Percentiles rank a stretch among this genome's conserved stretches.
These are phyloP conservation scores for Xanthia icteritia DNA, from an alignment of 2,888 invertebrate species.

Conservation along the genomic window DNA sequence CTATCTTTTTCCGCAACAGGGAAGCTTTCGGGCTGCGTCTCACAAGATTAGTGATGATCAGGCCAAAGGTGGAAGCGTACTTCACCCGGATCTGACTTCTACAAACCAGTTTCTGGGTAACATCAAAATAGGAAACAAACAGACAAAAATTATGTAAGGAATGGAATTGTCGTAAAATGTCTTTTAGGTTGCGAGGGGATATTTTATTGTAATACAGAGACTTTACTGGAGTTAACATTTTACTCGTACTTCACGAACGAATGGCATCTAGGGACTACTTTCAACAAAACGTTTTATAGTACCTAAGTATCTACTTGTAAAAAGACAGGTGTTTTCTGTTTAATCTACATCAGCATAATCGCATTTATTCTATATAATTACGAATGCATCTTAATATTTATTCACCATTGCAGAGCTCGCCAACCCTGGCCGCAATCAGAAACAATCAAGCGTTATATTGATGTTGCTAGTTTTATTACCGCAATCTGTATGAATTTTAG, in stretches of 20 bases:
- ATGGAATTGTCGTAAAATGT: not conserved
- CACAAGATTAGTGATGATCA: too few relatives aligned
- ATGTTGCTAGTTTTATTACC: constrained; percentile 79
- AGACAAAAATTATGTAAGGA: not conserved
- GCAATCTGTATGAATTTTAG: constrained; percentile 80
- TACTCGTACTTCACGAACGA: constrained; percentile 26
- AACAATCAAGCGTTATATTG: constrained; percentile 81
- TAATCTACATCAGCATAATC: constrained; percentile 31
- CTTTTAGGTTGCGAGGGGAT: not conserved
- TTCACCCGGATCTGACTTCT: not conserved
- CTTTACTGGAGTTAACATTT: constrained; percentile 27
- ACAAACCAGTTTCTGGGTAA: not conserved
- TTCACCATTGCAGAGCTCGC: constrained; percentile 36
- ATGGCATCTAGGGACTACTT: constrained; percentile 39
- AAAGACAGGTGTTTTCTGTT: constrained; percentile 18
- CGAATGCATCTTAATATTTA: constrained; percentile 22
- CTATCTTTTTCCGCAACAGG: too few relatives aligned
- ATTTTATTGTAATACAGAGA: constrained; percentile 26
- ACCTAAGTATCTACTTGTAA: constrained; percentile 10
- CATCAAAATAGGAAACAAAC: not conserved
- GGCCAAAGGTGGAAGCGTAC: too few relatives aligned
- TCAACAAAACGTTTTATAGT: constrained; percentile 27
- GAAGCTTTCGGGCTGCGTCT: too few relatives aligned
- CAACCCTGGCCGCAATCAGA: constrained; percentile 65
- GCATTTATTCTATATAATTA: not conserved